Evolutionary conservation across 2,113 vertebrate genomes (phyloP), one percentile per base, ranked within the genome.

Genomic region (Madoqua kirkii): DNA sequence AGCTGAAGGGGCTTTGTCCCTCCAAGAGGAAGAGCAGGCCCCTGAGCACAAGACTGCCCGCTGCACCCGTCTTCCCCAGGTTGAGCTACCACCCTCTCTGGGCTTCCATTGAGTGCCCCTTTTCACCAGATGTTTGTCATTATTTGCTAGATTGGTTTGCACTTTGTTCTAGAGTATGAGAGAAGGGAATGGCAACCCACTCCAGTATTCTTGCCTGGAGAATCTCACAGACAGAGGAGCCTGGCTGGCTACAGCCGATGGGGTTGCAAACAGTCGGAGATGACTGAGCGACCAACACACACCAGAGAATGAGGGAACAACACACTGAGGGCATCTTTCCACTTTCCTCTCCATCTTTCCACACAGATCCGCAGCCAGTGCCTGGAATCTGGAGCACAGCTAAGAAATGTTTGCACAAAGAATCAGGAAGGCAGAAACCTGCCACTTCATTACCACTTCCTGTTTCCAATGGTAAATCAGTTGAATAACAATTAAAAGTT

Each of bases 81-180:
- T 40, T 2, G 1, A 52, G n/a, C 33, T 59, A 23, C 27, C 3
- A 0, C 59, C 23, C 15, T 36, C 3, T 40, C n/a, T 45, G 21
- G 60, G 31, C 25, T 84, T 40, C 48, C 6, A 1, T 5, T 40
- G 19, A 1, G 3, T 50, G 36, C 21, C 81, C 31, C n/a, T 14
- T 36, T 12, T 7, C 40, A 1, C 17, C 85, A 57, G 4, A 40
- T 0, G 0, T 36, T 40, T 25, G 50, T 33, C 60, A 48, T 31
- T 29, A 45, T 40, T 54, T 45, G 31, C 12, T 54, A 85, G 36
- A 71, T 45, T 29, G 1, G 45, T 74, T 82, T 85, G 55, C 21
- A 4, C 16, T 5, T 3, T 15, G 7, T 33, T 31, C 13, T 74
- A 19, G 86, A 45, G 19, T n/a, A 19, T 71, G 19, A 12, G n/a